Base-by-base conservation (phyloP, 2,113 vertebrate species). In the Myotis brandtii region DNA sequence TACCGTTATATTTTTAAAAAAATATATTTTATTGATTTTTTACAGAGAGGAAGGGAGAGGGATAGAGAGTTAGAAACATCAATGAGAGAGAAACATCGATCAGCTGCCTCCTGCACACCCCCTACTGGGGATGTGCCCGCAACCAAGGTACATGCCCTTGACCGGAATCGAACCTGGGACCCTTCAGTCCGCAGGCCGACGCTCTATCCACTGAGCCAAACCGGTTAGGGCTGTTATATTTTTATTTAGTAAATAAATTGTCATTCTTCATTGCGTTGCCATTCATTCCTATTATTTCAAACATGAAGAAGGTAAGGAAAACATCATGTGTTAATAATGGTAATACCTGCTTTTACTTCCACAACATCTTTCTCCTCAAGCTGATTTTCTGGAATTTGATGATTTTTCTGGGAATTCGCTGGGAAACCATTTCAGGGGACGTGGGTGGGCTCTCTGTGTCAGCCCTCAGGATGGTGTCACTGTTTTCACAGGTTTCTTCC, bases 401-500 rank as follows among this genome's bases (percentile, higher is more conserved):
- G 40, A 50, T 18, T 70, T 89, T 67, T 12, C 40, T 20, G 5
- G 56, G n/a, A 30, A 48, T 46, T 92, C 17, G 4, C 5, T 52
- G 27, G 62, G 37, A 32, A 37, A 56, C 32, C 21, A 23, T 54
- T 62, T 46, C 18, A 13, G 27, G 48, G 11, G 20, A 50, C 46
- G 46, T 1, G 48, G 64, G 27, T 8, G 1, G 6, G 0, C 0
- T 3, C 1, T 17, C 52, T 30, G 0, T 40, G 8, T 27, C 79
- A 0, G 67, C 32, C 0, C 1, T 79, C 52, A 96, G 32, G 6
- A 81, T 98, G 84, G 73, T 0, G 0, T 75, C 77, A n/a, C 32
- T 20, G 6, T 32, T 97, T 83, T 96, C 91, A 5, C 98, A 99
- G 99, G 99, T 99, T 89, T 99, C 99, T 48, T 98, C 99, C 0